Percentiles rank a stretch among this genome's conserved stretches.
These are phyloP conservation scores for Aquatica leii DNA, from an alignment of 2,888 invertebrate species.

Conservation along the genomic window DNA sequence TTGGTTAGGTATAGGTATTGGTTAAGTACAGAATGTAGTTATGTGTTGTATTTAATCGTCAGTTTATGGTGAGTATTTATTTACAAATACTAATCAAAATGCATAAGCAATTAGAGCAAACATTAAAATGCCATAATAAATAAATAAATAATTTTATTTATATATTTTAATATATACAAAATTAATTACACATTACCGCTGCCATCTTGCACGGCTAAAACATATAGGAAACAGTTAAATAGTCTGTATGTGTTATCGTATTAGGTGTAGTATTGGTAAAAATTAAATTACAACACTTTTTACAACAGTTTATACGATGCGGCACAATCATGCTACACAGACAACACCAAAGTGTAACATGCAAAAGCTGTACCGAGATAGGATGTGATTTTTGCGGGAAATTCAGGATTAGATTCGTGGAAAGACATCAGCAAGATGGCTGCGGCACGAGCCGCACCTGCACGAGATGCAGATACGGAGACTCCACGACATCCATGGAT, in stretches of 20 bases:
- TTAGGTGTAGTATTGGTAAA: no score
- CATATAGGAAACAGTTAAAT: background rate
- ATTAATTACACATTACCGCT: constrained; percentile 56
- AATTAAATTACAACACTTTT: background rate
- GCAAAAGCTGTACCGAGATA: constrained; percentile 38
- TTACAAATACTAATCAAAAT: no score
- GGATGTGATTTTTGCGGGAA: constrained; percentile 39
- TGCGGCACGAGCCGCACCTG: constrained; percentile 93
- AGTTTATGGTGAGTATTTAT: background rate
- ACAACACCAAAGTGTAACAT: constrained; percentile 26
- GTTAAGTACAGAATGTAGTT: background rate
- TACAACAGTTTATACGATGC: background rate
- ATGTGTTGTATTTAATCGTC: background rate
- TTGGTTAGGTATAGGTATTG: no score
- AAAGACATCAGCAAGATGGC: constrained; percentile 95
- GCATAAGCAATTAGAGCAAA: no score
- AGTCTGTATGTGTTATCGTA: background rate
- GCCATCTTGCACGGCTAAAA: constrained; percentile 63
- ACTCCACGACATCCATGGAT: constrained; percentile 71
- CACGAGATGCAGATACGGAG: constrained; percentile 81
- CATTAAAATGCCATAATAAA: no score
- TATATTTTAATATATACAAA: no score
- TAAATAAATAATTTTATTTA: no score
- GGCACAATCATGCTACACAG: constrained; percentile 15
- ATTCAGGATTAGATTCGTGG: constrained; percentile 67